Percentiles rank a stretch among this genome's conserved stretches.
Conservation (phyloP, 2,113 vertebrate genomes). For the Chaetura pelagica region DNA sequence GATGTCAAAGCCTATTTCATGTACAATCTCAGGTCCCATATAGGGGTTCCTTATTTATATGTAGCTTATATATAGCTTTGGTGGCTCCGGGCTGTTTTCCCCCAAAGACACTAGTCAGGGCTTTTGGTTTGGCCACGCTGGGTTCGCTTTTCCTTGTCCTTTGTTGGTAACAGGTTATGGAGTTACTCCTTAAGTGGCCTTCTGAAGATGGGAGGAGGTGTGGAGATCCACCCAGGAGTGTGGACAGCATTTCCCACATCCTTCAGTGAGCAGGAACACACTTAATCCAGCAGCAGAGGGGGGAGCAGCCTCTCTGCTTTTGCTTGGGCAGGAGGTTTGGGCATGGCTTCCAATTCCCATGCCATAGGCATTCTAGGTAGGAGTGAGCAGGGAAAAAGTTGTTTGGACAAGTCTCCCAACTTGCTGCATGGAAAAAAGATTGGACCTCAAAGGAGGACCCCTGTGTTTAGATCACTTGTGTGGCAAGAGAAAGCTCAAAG, state of each 20-base stretch:
- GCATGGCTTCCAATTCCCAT: not conserved
- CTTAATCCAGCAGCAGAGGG: not conserved
- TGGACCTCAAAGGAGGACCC: not conserved
- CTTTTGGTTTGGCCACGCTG: not conserved
- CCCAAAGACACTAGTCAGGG: not conserved
- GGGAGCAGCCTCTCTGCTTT: not conserved
- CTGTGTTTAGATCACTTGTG: not conserved
- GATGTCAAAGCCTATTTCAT: not conserved
- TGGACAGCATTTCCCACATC: not conserved
- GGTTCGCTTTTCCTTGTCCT: not conserved
- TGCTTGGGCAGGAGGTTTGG: not conserved
- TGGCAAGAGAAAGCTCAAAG: not conserved
- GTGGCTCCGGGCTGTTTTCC: not conserved
- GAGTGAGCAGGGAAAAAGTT: not conserved
- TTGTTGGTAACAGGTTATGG: not conserved
- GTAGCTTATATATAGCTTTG: not conserved
- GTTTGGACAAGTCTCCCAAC: not conserved
- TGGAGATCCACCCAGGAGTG: not conserved
- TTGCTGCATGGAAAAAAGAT: not conserved
- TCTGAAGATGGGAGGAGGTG: not conserved
- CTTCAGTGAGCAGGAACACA: not conserved
- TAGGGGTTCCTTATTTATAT: not conserved
- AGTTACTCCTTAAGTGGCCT: not conserved
- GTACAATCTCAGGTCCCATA: not conserved
- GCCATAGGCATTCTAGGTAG: rapidly evolving